These are phyloP conservation scores for Acanthosepion esculentum DNA, from an alignment of 2,888 invertebrate genomes.

Conservation along the genomic window DNA sequence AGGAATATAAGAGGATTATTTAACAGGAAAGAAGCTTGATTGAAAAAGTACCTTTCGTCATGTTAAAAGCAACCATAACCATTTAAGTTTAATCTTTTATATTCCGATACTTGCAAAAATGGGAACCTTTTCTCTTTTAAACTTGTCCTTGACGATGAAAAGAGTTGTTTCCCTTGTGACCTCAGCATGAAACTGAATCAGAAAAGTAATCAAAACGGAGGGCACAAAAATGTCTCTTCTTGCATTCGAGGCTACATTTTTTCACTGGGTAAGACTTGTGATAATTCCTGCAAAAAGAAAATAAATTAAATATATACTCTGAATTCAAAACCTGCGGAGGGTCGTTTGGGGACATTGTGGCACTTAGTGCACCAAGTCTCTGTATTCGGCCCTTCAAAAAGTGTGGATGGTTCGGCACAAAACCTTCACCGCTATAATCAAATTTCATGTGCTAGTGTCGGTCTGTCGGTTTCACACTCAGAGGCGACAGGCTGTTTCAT, in stretches of 20 bases:
- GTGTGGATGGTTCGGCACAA: not conserved
- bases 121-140: too few species aligned
- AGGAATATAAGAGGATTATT: too few species aligned
- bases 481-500: too few species aligned
- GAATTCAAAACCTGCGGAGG: not conserved
- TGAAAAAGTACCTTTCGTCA: too few species aligned
- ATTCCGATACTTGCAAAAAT: too few species aligned
- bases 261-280: not conserved
- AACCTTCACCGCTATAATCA: not conserved
- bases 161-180: not conserved
- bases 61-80: too few species aligned
- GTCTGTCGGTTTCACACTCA: too few species aligned
- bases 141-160: not conserved
- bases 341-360: too few species aligned
- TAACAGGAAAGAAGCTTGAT: too few species aligned
- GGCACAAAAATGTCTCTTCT: not conserved
- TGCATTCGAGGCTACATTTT: not conserved
- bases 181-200: not conserved
- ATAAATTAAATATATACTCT: not conserved
- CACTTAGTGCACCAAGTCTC: not conserved
- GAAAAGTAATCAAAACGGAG: not conserved
- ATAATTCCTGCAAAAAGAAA: not conserved
- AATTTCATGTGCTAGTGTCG: too few species aligned
- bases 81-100: too few species aligned
- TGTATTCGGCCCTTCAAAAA: not conserved